Evolutionary conservation across 2,113 vertebrate species (phyloP).

Genomic region (Azemiops feae): DNA sequence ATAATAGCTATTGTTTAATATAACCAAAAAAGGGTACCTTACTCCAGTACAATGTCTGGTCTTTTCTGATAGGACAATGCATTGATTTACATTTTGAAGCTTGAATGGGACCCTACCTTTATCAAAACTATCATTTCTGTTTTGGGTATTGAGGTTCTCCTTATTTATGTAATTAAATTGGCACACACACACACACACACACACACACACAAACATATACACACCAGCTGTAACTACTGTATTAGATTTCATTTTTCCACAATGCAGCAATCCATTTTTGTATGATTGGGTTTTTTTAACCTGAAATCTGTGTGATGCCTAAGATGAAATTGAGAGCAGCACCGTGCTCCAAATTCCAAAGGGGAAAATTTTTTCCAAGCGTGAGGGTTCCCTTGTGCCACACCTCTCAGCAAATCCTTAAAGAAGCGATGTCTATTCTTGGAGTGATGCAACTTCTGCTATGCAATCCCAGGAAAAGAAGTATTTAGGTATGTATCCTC

Average conservation of each 20-base stretch:
- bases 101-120: not conserved
- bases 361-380: not conserved
- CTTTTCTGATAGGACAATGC: not conserved
- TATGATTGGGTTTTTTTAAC: not conserved
- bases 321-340: not conserved
- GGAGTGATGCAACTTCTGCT: not conserved
- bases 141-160: not conserved
- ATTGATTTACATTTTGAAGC: constrained; percentile 13
- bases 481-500: not conserved
- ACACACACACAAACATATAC: too few species aligned
- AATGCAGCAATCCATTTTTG: not conserved
- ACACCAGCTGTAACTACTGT: not conserved
- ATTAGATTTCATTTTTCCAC: not conserved
- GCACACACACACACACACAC: not conserved
- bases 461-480: not conserved
- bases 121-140: not conserved
- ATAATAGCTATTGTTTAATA: not conserved
- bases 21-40: not conserved
- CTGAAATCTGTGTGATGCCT: not conserved
- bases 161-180: not conserved
- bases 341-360: not conserved
- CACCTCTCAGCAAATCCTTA: not conserved
- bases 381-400: not conserved
- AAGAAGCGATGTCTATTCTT: not conserved
- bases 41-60: not conserved